A percentile compares a stretch with the other conserved stretches of the same genome.
phyloP scores from a whole-genome alignment of 2,113 vertebrate genomes.

The Chaetodon trifascialis region DNA sequence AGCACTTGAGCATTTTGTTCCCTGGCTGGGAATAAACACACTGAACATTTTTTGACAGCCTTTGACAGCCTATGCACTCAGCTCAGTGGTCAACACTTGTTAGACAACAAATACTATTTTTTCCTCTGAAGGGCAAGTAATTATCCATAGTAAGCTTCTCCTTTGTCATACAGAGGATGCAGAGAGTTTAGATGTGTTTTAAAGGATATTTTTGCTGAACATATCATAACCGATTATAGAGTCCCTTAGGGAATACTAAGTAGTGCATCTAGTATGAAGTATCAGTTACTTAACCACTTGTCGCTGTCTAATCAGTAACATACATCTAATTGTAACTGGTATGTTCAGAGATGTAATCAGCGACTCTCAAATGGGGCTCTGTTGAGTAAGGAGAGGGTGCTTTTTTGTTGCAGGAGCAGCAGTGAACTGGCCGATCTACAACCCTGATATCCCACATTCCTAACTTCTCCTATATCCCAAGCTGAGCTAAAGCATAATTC shows the following conservation, averaged over 20 bases:
- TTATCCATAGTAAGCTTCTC: neutral
- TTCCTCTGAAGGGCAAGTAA: neutral
- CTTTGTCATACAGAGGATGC: neutral
- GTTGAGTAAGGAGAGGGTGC: constrained; percentile 59
- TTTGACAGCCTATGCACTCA: neutral
- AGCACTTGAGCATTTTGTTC: neutral
- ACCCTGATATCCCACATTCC: constrained; percentile 77
- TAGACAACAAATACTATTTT: neutral
- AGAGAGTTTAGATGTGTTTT: neutral
- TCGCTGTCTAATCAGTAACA: constrained; percentile 74
- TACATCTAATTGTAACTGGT: constrained; percentile 79
- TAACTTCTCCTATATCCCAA: constrained; percentile 66
- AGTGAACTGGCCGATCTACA: constrained; percentile 65
- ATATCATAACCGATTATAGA: constrained; percentile 25
- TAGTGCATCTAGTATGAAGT: constrained; percentile 44
- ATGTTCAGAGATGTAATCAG: constrained; percentile 80
- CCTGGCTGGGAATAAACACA: neutral
- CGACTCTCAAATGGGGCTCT: constrained; percentile 71
- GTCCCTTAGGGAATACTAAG: constrained; percentile 41
- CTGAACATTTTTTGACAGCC: neutral
- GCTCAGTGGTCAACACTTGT: neutral
- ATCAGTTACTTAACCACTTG: constrained; percentile 72
- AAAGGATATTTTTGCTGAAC: constrained; percentile 17
- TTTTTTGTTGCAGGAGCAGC: constrained; percentile 51
- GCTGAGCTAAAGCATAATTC: constrained; percentile 62